Base-by-base conservation (phyloP, 2,113 vertebrate genomes). In the Corvus hawaiiensis region DNA sequence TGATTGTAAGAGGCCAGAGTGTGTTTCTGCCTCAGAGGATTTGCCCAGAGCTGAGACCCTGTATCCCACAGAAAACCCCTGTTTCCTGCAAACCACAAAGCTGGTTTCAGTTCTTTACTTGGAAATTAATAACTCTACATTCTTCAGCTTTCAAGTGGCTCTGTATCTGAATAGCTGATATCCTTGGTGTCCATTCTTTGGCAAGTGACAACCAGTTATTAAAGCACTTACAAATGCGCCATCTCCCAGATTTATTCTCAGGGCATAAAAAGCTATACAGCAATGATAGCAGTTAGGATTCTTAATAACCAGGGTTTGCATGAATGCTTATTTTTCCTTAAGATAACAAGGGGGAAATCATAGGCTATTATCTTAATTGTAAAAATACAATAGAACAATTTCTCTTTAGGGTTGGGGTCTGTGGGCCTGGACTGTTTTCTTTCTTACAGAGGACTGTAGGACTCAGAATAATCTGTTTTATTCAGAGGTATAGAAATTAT, bases 151-250 rank as follows among this genome's bases (percentile, higher is more conserved):
- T 41, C n/a, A 35, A 63, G 86, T 32, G 26, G 56, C 32, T 83
- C 64, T 73, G 21, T 35, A 16, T 83, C 87, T 91, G 73, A 95
- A 92, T 41, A 96, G 94, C 62, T 86, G 90, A 89, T 91, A 72
- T 54, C 89, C 88, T 92, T 86, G 87, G 87, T 80, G 79, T 41
- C 82, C 77, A 55, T 83, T 84, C 58, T 91, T 52, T 67, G 77
- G 44, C 52, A 86, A 61, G 44, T 59, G 85, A 95, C 91, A 96
- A 79, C 56, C 20, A 32, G 51, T 92, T 92, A 97, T 92, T 94
- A 95, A 96, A 90, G 79, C 46, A 84, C 84, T 96, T 87, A 59
- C 5, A 86, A 51, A 62, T 63, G 24, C 58, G 94, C 52, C 75
- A 8, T 71, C 89, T 88, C 37, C 28, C 67, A 32, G 74, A 90